phyloP scores from a whole-genome alignment of 1,140 invertebrate genomes.

The Nomia melanderi region DNA sequence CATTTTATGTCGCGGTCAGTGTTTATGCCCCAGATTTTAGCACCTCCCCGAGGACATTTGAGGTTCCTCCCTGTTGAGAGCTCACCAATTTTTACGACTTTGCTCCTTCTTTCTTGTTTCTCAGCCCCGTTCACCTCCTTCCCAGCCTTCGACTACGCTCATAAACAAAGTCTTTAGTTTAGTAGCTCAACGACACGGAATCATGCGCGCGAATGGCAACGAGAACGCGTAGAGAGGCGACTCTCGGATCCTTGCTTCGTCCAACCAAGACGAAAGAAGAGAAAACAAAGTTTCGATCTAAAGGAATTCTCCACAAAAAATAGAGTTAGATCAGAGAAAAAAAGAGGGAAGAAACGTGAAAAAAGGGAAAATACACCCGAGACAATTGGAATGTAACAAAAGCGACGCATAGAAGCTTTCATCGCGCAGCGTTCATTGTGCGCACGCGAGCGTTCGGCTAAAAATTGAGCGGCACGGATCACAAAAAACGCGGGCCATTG shows the following conservation, averaged over 20 bases:
- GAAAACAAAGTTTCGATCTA: neutral
- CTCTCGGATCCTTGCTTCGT: too few species aligned
- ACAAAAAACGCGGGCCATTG: constrained; percentile 34
- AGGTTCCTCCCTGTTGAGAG: constrained; percentile 67
- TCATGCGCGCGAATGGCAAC: neutral
- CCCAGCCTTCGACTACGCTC: neutral
- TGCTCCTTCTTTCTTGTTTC: constrained; percentile 24
- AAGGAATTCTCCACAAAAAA: neutral
- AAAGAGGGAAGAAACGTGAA: neutral
- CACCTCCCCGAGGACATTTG: constrained; percentile 68
- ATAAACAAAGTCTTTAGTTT: constrained; percentile 11
- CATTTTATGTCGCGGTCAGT: constrained; percentile 77
- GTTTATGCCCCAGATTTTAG: constrained; percentile 75
- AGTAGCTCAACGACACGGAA: constrained; percentile 1
- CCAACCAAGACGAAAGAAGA: neutral
- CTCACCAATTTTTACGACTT: constrained; percentile 73
- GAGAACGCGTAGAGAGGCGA: neutral
- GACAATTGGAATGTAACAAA: constrained; percentile 38
- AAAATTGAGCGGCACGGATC: constrained; percentile 40
- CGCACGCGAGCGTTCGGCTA: neutral
- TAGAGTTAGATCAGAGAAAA: neutral
- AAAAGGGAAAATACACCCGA: neutral
- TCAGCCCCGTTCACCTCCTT: neutral
- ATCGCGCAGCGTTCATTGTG: constrained; percentile 14
- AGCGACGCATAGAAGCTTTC: constrained; percentile 23